These are phyloP conservation scores for Falco concolor DNA, from an alignment of 2,797 vertebrate species.

Conservation along the genomic window DNA sequence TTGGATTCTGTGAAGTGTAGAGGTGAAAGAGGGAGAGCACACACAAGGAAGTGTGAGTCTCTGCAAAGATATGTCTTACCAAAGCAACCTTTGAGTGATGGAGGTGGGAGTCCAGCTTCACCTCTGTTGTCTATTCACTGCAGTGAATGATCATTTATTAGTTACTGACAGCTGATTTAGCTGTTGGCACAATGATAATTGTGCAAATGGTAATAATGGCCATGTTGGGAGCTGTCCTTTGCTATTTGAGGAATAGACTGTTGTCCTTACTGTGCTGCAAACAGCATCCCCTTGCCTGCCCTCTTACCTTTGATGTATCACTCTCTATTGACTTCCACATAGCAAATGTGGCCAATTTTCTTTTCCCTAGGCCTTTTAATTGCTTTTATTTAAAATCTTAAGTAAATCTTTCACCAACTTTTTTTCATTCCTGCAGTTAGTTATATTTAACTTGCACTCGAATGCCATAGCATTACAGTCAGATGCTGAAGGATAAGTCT, in stretches of 20 bases:
- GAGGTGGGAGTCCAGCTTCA: not conserved
- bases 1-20: not conserved
- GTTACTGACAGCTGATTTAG: not conserved
- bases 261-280: not conserved
- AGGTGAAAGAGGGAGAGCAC: not conserved
- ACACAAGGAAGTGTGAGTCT: not conserved
- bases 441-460: not conserved
- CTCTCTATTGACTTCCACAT: not conserved
- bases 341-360: not conserved
- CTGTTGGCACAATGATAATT: not conserved
- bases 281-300: fast-evolving
- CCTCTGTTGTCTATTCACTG: not conserved
- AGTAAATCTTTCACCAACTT: not conserved
- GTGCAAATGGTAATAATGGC: not conserved
- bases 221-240: not conserved
- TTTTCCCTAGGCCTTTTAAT: not conserved
- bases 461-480: not conserved
- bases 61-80: not conserved
- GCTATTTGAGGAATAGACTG: not conserved
- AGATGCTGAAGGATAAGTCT: not conserved
- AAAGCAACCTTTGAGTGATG: not conserved
- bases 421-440: not conserved
- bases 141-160: not conserved
- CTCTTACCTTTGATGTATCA: not conserved
- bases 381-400: not conserved